Base-by-base conservation (phyloP, 2,888 invertebrate genomes). In the Agrilus mali region DNA sequence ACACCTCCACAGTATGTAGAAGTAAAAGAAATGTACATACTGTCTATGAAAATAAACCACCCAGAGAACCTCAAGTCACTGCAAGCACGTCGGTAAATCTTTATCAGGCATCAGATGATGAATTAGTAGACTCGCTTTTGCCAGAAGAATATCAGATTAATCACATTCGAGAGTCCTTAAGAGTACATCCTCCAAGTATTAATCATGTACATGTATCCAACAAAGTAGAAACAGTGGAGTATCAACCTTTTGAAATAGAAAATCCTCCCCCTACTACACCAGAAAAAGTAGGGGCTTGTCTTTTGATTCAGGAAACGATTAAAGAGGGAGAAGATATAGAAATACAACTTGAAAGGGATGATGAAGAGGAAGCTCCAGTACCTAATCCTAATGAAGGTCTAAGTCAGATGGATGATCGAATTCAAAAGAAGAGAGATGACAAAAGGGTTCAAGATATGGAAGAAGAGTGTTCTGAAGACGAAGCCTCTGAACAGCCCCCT, bases 151-250 rank as follows among this genome's bases (percentile, higher is more conserved):
- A n/a, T n/a, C n/a, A n/a, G n/a, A n/a, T n/a, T n/a, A n/a, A n/a
- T n/a, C n/a, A n/a, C n/a, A n/a, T n/a, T n/a, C n/a, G n/a, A n/a
- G n/a, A n/a, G n/a, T n/a, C n/a, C n/a, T n/a, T n/a, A n/a, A n/a
- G n/a, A n/a, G n/a, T n/a, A n/a, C n/a, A n/a, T n/a, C n/a, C n/a
- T n/a, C n/a, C n/a, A n/a, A n/a, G n/a, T n/a, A n/a, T n/a, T n/a
- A n/a, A n/a, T n/a, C n/a, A n/a, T n/a, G n/a, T n/a, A n/a, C n/a
- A n/a, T n/a, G n/a, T n/a, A n/a, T n/a, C n/a, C n/a, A n/a, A n/a
- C n/a, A n/a, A n/a, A n/a, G 98, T 99, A 0, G 98, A 99, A 70
- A 97, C 97, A 0, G 97, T 99, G 0, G 98, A 99, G 66, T 99
- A 97, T 65, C 94, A 95, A 54, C 88, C 92, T 0, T 90, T 89